Evolutionary conservation across 2,888 invertebrate genomes (phyloP), one percentile per base, ranked within the genome.

Genomic region (Agelastica alni): DNA sequence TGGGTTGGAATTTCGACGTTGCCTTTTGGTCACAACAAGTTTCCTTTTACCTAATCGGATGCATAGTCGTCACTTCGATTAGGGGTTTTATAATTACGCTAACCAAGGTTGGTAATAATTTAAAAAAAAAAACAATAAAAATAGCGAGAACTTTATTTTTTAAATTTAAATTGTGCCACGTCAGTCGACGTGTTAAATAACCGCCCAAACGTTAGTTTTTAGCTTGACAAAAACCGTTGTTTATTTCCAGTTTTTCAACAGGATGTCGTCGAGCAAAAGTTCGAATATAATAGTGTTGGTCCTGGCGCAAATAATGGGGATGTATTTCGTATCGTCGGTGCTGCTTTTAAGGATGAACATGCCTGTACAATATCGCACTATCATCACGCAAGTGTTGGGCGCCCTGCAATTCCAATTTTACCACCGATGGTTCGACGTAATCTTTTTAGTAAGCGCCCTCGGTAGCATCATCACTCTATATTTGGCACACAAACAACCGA

Each of bases 351-450:
- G 99, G 20, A 99, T 99, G 99, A 99, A 99, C 75, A 96, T 99
- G 95, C 99, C 99, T 0, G 85, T 91, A 0, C 96, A 99, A 75
- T 99, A 99, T 77, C 83, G 98, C 28, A 88, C 88, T 39, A 99
- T 99, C 30, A 89, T 93, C 58, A 90, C 91, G 0, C 85, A 90
- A 80, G 98, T 99, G 0, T 77, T 99, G 12, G 99, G 98, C 1
- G 97, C 97, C 73, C 79, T 99, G 57, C 97, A 99, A 76, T 99
- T 99, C 70, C 96, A 94, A 75, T 99, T 99, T 81, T 99, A 99
- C 74, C 99, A 99, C 75, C 85, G 99, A 56, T 99, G 99, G 99
- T 99, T 99, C 76, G 99, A 99, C 77, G 98, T 99, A 3, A 99
- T 99, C 73, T 99, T 99, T 76, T 81, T 99, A 55, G 91, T 99